These are phyloP conservation scores for Drosophila elegans DNA, from an alignment of 1,140 invertebrate species.

Conservation along the genomic window DNA sequence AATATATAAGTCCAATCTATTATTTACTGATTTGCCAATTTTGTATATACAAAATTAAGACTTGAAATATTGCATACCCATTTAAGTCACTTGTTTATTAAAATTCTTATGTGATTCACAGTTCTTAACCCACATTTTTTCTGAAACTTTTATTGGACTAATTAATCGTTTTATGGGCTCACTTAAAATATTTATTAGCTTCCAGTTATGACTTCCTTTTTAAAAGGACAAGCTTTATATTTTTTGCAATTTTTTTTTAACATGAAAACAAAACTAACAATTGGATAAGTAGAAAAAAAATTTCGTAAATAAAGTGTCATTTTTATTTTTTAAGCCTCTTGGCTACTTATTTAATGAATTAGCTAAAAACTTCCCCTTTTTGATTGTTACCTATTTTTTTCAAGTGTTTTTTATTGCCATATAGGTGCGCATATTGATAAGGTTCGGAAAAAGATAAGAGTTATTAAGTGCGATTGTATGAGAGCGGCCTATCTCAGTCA, in stretches of 20 bases:
- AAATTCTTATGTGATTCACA: neutral
- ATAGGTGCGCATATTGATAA: slow-evolving; percentile 17
- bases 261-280: too few relatives aligned
- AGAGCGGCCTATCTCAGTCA: neutral
- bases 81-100: neutral
- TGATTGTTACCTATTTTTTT: slow-evolving; percentile 11
- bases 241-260: too few relatives aligned
- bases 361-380: slow-evolving; percentile 16
- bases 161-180: neutral
- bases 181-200: neutral
- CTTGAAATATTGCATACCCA: too few relatives aligned
- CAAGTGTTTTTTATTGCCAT: slow-evolving; percentile 14
- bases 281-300: too few relatives aligned
- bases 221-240: too few relatives aligned
- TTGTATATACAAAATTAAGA: too few relatives aligned
- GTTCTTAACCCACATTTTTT: neutral
- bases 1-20: too few relatives aligned
- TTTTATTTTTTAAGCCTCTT: neutral
- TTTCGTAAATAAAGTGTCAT: neutral
- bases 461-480: neutral
- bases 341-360: neutral
- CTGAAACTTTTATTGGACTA: neutral
- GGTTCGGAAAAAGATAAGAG: slow-evolving; percentile 9
- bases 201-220: neutral
- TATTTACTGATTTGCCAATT: too few relatives aligned